A percentile compares a stretch with the other conserved stretches of the same genome.
phyloP scores from a whole-genome alignment of 2,888 invertebrate genomes.

The Protophormia terraenovae region DNA sequence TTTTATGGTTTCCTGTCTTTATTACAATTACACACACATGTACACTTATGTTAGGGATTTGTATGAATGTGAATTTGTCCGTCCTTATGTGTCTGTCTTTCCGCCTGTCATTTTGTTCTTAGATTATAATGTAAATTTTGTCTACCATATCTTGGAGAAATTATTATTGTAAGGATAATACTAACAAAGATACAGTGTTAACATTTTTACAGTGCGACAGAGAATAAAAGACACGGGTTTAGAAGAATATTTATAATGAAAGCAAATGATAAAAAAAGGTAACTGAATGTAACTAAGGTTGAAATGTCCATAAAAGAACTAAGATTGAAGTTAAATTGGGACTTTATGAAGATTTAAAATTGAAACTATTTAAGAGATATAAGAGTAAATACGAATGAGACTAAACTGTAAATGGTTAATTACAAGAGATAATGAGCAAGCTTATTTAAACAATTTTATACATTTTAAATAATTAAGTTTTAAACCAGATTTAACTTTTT shows the following conservation, averaged over 20 bases:
- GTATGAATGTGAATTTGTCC: background rate
- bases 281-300: too few relatives aligned
- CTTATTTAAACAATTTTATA: too few relatives aligned
- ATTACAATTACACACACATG: background rate
- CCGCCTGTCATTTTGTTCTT: constrained; percentile 27
- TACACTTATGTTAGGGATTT: background rate
- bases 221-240: background rate
- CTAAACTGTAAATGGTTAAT: too few relatives aligned
- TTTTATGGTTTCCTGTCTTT: constrained; percentile 79
- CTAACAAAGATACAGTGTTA: background rate
- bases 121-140: constrained; percentile 28
- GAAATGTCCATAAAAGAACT: too few relatives aligned
- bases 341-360: too few relatives aligned
- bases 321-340: too few relatives aligned
- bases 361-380: too few relatives aligned
- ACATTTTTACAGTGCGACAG: background rate
- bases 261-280: too few relatives aligned
- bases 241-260: background rate
- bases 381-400: too few relatives aligned
- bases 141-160: background rate
- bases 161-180: constrained; percentile 22
- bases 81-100: background rate
- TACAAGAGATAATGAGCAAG: too few relatives aligned
- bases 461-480: too few relatives aligned
- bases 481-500: too few relatives aligned